Conservation (phyloP, 2,797 vertebrate genomes). For the Gambelia wislizenii region DNA sequence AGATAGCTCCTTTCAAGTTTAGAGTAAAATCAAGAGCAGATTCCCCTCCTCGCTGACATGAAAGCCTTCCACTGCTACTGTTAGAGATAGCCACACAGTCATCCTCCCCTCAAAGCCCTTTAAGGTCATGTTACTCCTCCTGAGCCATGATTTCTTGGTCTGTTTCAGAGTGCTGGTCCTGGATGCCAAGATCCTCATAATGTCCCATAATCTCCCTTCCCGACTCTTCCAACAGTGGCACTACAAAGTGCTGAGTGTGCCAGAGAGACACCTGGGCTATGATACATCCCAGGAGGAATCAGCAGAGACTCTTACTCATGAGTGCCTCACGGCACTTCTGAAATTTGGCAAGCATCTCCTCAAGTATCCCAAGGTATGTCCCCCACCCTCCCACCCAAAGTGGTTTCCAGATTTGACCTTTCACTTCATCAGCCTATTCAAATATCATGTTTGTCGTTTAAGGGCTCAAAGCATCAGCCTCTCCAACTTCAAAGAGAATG, state of each 20-base stretch:
- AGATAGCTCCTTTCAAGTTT: too few species aligned
- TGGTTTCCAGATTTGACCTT: background rate
- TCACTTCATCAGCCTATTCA: background rate
- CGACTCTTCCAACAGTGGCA: slow-evolving; percentile 83
- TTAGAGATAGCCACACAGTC: too few species aligned
- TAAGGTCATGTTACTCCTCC: background rate
- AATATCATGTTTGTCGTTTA: background rate
- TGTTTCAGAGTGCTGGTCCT: slow-evolving; percentile 66
- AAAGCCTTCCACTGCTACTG: too few species aligned
- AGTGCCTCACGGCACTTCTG: slow-evolving; percentile 70
- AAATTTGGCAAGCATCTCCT: slow-evolving; percentile 66
- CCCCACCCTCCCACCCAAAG: background rate
- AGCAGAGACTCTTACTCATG: slow-evolving; percentile 65
- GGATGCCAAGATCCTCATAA: slow-evolving; percentile 75
- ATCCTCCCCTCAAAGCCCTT: background rate
- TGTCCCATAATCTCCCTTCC: slow-evolving; percentile 72
- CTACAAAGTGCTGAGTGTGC: slow-evolving; percentile 72
- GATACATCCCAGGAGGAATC: slow-evolving; percentile 39
- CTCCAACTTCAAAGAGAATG: background rate
- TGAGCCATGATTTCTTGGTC: background rate
- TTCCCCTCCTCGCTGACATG: too few species aligned
- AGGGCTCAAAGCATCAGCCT: background rate
- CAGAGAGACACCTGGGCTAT: slow-evolving; percentile 42
- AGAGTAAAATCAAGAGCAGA: too few species aligned
- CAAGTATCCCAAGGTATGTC: slow-evolving; percentile 67